A percentile compares a stretch with the other conserved stretches of the same genome.
These are phyloP conservation scores for Chlamydotis undulata DNA, from an alignment of 2,113 vertebrate species.

Conservation along the genomic window DNA sequence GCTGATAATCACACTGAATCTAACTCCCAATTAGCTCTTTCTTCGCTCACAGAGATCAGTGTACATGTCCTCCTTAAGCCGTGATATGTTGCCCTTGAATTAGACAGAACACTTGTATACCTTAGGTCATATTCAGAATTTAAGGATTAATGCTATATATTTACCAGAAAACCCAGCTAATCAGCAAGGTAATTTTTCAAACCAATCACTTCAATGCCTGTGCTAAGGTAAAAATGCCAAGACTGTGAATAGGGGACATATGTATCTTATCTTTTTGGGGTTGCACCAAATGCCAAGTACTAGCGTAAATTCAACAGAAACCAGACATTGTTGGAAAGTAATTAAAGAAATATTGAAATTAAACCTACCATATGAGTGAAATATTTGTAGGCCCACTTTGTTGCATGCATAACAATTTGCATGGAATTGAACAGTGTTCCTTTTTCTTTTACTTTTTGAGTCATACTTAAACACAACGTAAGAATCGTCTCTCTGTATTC, in stretches of 20 bases:
- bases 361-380: slow-evolving; percentile 74
- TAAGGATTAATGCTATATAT: slow-evolving; percentile 70
- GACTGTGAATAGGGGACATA: slow-evolving; percentile 78
- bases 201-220: slow-evolving; percentile 60
- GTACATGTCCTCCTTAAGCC: slow-evolving; percentile 68
- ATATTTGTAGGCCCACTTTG: slow-evolving; percentile 65
- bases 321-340: slow-evolving; percentile 79
- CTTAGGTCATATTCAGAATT: slow-evolving; percentile 69
- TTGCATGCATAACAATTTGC: slow-evolving; percentile 65
- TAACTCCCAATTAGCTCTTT: slow-evolving; percentile 79
- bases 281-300: slow-evolving; percentile 77
- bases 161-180: slow-evolving; percentile 68
- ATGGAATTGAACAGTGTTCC: slow-evolving; percentile 14
- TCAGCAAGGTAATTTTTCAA: slow-evolving; percentile 78
- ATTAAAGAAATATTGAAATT: slow-evolving; percentile 82
- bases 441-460: neutral
- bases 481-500: neutral
- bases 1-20: slow-evolving; percentile 79
- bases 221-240: slow-evolving; percentile 80
- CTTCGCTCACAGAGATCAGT: slow-evolving; percentile 55
- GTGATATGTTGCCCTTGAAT: slow-evolving; percentile 67
- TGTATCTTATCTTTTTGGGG: slow-evolving; percentile 79
- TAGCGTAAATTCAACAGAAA: slow-evolving; percentile 77
- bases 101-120: slow-evolving; percentile 60
- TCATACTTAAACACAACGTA: neutral